Conservation (phyloP, 2,888 invertebrate genomes). For the Rambutsinella grinnellia region DNA sequence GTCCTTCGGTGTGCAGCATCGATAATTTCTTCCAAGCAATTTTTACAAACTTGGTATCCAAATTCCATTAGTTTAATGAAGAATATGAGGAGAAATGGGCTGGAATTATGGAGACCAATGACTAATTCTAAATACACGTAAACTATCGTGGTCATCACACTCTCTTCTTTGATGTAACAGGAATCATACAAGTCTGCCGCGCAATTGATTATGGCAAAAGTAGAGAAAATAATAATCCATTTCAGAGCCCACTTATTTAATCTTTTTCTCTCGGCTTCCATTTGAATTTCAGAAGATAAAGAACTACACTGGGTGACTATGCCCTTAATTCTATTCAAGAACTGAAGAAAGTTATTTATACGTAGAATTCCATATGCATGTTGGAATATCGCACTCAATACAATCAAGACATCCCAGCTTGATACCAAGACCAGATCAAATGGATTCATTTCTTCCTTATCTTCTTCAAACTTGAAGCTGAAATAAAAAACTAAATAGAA, state of each 20-base stretch:
- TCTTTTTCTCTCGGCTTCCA: neutral
- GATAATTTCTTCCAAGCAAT: neutral
- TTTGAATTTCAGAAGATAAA: neutral
- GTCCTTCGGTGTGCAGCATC: neutral
- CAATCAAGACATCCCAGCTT: constrained; percentile 20
- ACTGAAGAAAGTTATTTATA: neutral
- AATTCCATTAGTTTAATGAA: constrained; percentile 19
- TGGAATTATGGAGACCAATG: constrained; percentile 16
- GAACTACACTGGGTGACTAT: neutral
- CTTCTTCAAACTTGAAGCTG: neutral
- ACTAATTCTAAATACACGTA: neutral
- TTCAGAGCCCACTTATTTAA: neutral
- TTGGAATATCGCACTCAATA: constrained; percentile 3
- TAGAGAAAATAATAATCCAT: neutral
- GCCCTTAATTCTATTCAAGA: constrained; percentile 11
- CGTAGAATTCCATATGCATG: constrained; percentile 7
- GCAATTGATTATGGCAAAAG: neutral
- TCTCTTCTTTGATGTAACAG: neutral
- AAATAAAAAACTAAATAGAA: constrained; percentile 22
- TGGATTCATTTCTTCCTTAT: constrained; percentile 5
- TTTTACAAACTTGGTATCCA: constrained; percentile 1
- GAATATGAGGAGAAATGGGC: constrained; percentile 16
- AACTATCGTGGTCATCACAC: neutral
- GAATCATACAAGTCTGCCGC: neutral
- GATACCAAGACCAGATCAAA: constrained; percentile 21